These are phyloP conservation scores for Macropodus opercularis DNA, from an alignment of 2,797 vertebrate species.

Conservation along the genomic window DNA sequence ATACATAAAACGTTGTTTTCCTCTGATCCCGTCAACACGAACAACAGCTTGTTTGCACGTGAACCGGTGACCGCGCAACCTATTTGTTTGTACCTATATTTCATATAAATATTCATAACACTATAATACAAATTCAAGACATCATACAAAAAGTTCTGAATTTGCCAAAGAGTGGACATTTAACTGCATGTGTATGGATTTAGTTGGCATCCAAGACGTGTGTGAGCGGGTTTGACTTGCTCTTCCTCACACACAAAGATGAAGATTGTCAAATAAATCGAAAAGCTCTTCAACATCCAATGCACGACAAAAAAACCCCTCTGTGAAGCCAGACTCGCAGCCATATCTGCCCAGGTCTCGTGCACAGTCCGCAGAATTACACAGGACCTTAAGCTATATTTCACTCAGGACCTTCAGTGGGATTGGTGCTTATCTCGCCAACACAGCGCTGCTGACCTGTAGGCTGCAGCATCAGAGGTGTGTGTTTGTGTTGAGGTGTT, in stretches of 20 bases:
- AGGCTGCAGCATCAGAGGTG: conserved; percentile 74
- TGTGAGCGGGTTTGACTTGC: not conserved
- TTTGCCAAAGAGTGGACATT: conserved; percentile 13
- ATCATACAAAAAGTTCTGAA: conserved; percentile 9
- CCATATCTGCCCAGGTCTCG: conserved; percentile 20
- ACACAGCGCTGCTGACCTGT: conserved; percentile 73
- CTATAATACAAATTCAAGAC: not conserved
- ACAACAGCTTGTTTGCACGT: conserved; percentile 14
- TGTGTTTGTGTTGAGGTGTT: conserved; percentile 77
- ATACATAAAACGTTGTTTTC: conserved; percentile 18
- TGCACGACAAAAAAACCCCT: too few relatives aligned
- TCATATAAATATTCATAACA: conserved; percentile 21
- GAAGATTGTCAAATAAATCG: conserved; percentile 18
- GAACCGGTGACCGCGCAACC: not conserved
- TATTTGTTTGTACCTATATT: not conserved
- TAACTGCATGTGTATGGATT: not conserved
- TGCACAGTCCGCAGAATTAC: conserved; percentile 36
- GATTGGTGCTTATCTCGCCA: conserved; percentile 71
- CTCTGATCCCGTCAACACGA: conserved; percentile 32
- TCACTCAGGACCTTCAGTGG: conserved; percentile 59
- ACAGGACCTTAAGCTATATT: conserved; percentile 49
- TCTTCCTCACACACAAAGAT: conserved; percentile 13
- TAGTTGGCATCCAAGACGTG: conserved; percentile 1
- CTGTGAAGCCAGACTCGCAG: conserved; percentile 18
- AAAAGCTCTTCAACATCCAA: conserved; percentile 16